Conservation (phyloP, 2,888 invertebrate genomes). For the Leucophora obtusa region DNA sequence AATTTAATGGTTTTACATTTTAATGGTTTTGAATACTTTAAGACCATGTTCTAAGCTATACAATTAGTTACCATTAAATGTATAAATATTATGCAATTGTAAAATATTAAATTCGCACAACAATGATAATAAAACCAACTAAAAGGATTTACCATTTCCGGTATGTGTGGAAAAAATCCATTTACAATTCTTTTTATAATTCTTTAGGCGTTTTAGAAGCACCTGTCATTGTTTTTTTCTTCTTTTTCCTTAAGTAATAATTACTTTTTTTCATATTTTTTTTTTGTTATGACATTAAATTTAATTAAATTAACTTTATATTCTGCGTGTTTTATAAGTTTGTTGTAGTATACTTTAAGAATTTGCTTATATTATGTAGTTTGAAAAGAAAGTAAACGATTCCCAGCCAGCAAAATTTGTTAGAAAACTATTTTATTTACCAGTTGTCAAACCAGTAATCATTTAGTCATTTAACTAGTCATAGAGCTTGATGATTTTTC, state of each 20-base stretch:
- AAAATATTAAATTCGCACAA: background rate
- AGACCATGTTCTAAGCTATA: background rate
- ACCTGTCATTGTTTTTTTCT: background rate
- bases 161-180: background rate
- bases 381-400: background rate
- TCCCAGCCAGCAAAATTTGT: background rate
- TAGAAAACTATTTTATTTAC: background rate
- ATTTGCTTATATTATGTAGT: background rate
- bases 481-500: background rate
- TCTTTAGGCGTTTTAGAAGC: background rate
- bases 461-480: background rate
- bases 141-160: background rate
- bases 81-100: conserved; percentile 1
- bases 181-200: background rate
- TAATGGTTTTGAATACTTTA: conserved; percentile 11
- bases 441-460: background rate
- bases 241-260: background rate
- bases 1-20: background rate
- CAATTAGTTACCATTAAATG: background rate
- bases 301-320: background rate
- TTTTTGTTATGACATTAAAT: background rate
- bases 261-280: background rate
- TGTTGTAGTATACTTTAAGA: background rate
- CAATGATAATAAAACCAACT: background rate
- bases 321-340: background rate